Conservation (phyloP, 2,797 vertebrate genomes). For the Scleropages formosus region DNA sequence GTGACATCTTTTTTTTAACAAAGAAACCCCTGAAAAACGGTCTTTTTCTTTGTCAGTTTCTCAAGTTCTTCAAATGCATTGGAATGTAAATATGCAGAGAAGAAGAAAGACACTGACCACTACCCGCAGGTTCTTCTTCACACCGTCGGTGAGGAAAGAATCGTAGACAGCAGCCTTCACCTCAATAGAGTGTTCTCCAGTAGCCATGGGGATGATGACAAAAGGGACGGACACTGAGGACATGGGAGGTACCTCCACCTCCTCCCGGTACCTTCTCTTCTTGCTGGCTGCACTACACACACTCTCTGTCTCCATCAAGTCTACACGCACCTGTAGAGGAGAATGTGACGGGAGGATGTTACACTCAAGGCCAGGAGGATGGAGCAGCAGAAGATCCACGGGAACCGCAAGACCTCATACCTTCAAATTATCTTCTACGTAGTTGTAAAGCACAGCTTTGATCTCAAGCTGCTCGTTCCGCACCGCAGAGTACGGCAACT, state of each 20-base stretch:
- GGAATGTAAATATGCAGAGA: background rate
- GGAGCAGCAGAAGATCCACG: background rate
- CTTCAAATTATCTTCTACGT: constrained; percentile 28
- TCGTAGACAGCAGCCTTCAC: constrained; percentile 73
- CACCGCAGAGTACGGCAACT: constrained; percentile 81
- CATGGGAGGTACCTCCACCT: constrained; percentile 41
- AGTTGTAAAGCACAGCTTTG: constrained; percentile 84
- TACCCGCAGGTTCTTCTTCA: constrained; percentile 74
- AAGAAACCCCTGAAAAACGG: too few relatives aligned
- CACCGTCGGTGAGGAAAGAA: constrained; percentile 56
- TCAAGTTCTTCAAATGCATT: too few relatives aligned
- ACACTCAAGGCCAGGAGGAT: background rate
- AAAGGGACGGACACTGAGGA: constrained; percentile 69
- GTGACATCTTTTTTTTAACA: too few relatives aligned
- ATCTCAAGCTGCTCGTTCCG: constrained; percentile 85
- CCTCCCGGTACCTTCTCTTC: constrained; percentile 56
- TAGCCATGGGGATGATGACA: constrained; percentile 73
- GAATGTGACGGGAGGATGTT: background rate
- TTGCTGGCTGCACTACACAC: constrained; percentile 80
- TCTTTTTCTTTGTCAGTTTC: too few relatives aligned
- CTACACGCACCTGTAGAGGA: constrained; percentile 69
- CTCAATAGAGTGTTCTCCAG: constrained; percentile 63
- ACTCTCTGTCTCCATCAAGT: constrained; percentile 64
- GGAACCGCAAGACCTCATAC: constrained; percentile 49
- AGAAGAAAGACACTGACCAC: constrained; percentile 70